phyloP scores from a whole-genome alignment of 2,797 vertebrate species.

The Lepilemur septentrionalis region DNA sequence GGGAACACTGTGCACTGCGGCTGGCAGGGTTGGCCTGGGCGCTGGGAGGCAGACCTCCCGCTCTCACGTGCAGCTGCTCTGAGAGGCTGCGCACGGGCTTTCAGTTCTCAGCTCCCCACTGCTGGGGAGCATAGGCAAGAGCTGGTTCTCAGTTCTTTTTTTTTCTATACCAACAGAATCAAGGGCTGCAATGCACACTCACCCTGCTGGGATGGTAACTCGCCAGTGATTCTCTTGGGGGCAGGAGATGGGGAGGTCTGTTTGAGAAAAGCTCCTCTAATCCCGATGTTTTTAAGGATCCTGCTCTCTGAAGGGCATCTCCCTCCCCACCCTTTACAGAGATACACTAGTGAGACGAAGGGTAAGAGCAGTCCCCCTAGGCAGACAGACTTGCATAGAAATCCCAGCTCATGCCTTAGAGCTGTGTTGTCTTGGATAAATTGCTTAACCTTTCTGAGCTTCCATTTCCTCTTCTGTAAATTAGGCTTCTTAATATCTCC shows the following conservation, averaged over 20 bases:
- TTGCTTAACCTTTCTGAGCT: neutral
- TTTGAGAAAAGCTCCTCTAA: neutral
- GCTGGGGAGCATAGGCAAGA: neutral
- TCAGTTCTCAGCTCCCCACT: neutral
- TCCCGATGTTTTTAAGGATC: neutral
- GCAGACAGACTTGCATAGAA: neutral
- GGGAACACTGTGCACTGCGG: neutral
- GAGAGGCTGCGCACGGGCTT: neutral
- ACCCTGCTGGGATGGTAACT: neutral
- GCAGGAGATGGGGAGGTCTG: neutral
- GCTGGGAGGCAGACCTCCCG: neutral
- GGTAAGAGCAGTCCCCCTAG: neutral
- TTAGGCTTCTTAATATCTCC: neutral
- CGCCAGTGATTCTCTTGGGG: neutral
- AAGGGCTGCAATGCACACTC: neutral
- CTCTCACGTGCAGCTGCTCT: neutral
- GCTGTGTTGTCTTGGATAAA: neutral
- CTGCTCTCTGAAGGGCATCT: neutral
- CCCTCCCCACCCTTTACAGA: neutral
- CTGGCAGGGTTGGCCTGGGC: neutral
- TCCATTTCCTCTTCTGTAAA: neutral
- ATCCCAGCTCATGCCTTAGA: neutral
- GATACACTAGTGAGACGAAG: neutral
- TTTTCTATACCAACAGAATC: neutral
- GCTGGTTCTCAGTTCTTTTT: neutral